Conservation (phyloP, 2,797 vertebrate species). For the Dendrocincla fuliginosa region DNA sequence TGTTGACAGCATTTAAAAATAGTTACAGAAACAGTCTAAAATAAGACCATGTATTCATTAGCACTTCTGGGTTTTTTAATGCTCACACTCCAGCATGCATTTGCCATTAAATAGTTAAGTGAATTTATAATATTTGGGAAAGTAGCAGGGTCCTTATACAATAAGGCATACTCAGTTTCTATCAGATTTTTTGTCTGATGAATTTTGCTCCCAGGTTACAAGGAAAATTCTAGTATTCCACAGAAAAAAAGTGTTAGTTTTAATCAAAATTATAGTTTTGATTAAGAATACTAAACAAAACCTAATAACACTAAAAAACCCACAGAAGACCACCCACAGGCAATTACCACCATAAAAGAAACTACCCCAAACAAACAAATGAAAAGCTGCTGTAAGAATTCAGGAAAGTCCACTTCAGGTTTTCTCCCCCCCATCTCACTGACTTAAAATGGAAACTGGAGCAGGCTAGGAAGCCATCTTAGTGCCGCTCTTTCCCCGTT, state of each 20-base stretch:
- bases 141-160: background rate
- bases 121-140: background rate
- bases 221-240: background rate
- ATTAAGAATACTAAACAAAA: background rate
- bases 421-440: accelerated
- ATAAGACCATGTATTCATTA: background rate
- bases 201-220: background rate
- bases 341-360: background rate
- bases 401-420: background rate
- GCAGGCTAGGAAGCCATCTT: background rate
- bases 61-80: background rate
- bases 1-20: background rate
- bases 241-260: background rate
- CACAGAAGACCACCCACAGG: too few relatives aligned
- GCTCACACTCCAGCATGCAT: background rate
- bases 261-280: background rate
- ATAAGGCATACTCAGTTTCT: background rate
- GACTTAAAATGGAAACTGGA: background rate
- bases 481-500: background rate
- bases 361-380: background rate
- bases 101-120: background rate
- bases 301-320: accelerated
- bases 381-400: background rate
- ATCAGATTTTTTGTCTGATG: background rate
- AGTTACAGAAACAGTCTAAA: background rate